phyloP scores from a whole-genome alignment of 1,140 invertebrate genomes.

The Drosophila melanica region DNA sequence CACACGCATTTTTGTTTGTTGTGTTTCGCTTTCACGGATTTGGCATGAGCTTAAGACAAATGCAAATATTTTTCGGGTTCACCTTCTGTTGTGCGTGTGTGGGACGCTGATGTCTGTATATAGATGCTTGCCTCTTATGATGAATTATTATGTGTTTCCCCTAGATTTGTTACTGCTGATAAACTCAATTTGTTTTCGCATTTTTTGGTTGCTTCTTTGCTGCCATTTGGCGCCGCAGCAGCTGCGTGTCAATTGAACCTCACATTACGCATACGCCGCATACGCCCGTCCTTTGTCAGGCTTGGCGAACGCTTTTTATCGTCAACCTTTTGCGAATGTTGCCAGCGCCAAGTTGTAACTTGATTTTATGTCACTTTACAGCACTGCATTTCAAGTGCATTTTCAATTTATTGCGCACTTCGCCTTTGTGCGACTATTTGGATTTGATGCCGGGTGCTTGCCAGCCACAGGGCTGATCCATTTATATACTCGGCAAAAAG shows the following conservation, averaged over 20 bases:
- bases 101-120: neutral
- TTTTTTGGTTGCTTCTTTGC: too few relatives aligned
- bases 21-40: slow-evolving; percentile 66
- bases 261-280: slow-evolving; percentile 69
- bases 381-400: slow-evolving; percentile 32
- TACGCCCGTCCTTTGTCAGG: neutral
- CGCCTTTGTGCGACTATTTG: slow-evolving; percentile 26
- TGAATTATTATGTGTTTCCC: slow-evolving; percentile 75
- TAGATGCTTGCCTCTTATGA: slow-evolving; percentile 59
- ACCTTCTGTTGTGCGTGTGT: neutral
- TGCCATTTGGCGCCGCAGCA: neutral
- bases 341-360: slow-evolving; percentile 43
- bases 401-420: slow-evolving; percentile 58
- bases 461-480: neutral
- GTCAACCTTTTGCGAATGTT: slow-evolving; percentile 62
- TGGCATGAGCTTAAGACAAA: slow-evolving; percentile 75
- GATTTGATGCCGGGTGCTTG: slow-evolving; percentile 4
- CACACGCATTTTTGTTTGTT: slow-evolving; percentile 45
- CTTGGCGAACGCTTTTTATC: slow-evolving; percentile 45
- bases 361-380: slow-evolving; percentile 33
- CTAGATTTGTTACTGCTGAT: slow-evolving; percentile 72
- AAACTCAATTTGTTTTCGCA: slow-evolving; percentile 70
- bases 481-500: neutral
- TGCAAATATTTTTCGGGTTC: slow-evolving; percentile 75
- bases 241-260: slow-evolving; percentile 31